A percentile compares a stretch with the other conserved stretches of the same genome.
Conservation (phyloP, 2,113 vertebrate species). For the Vidua chalybeata region DNA sequence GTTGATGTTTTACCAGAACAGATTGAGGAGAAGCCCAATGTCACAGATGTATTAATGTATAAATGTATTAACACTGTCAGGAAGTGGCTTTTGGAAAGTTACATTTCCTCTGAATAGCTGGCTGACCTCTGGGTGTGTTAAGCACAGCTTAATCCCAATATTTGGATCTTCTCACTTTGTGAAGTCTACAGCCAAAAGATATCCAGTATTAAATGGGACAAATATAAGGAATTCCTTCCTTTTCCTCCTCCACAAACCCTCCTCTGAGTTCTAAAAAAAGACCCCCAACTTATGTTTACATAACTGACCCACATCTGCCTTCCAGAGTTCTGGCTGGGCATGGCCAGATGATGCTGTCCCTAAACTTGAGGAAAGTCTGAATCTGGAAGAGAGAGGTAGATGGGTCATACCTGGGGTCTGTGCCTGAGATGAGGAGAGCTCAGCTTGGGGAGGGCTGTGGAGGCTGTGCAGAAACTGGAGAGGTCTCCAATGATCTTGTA, state of each 20-base stretch:
- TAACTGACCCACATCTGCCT: background rate
- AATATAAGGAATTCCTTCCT: background rate
- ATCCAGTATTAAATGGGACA: background rate
- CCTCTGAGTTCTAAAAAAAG: background rate
- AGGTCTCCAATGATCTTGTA: background rate
- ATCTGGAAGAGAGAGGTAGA: background rate
- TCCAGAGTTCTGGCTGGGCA: background rate
- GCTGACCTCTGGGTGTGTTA: background rate
- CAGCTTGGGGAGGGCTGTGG: too few species aligned
- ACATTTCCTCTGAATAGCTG: background rate
- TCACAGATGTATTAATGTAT: too few species aligned
- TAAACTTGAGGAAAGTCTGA: background rate
- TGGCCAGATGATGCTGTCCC: background rate
- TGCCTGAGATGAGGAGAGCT: accelerated
- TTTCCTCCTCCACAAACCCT: accelerated
- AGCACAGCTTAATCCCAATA: background rate
- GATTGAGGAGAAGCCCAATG: background rate
- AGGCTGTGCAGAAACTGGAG: background rate
- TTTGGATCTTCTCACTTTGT: background rate
- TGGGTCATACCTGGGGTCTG: background rate
- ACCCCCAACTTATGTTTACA: accelerated
- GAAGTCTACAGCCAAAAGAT: background rate
- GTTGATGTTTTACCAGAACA: background rate
- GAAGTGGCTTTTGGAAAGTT: background rate
- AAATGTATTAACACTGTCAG: background rate